Evolutionary conservation across 2,888 invertebrate species (phyloP).

Genomic region (Esperia sulphurella): DNA sequence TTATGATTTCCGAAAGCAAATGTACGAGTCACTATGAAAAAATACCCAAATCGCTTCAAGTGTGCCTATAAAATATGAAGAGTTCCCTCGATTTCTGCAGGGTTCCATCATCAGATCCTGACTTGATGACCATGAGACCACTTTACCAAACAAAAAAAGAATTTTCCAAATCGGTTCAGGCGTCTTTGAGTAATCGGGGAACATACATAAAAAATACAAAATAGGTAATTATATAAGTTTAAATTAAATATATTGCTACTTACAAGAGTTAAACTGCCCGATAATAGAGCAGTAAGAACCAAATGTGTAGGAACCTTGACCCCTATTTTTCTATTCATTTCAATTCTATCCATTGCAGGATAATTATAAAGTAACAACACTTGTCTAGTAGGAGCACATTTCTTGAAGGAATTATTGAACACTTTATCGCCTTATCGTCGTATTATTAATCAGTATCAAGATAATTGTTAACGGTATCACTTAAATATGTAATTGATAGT

Average conservation of each 20-base stretch:
- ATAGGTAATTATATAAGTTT: background rate
- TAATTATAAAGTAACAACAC: conserved; percentile 19
- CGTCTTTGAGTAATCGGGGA: too few species aligned
- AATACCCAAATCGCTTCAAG: too few species aligned
- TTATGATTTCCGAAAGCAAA: too few species aligned
- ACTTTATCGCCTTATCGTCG: conserved; percentile 25
- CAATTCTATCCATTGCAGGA: background rate
- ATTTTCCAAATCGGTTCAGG: too few species aligned
- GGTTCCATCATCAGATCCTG: too few species aligned
- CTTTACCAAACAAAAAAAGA: too few species aligned
- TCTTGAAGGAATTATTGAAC: conserved; percentile 41
- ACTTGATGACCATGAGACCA: too few species aligned
- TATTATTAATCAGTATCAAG: conserved; percentile 48
- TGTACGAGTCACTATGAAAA: too few species aligned
- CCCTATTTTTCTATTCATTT: conserved; percentile 23
- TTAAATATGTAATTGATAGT: background rate
- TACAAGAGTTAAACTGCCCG: conserved; percentile 46
- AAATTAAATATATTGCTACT: too few species aligned
- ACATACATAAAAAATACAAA: too few species aligned
- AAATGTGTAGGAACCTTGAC: conserved; percentile 26
- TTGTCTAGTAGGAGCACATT: conserved; percentile 30
- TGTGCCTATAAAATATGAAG: too few species aligned
- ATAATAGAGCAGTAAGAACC: conserved; percentile 32
- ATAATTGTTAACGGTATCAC: conserved; percentile 64
- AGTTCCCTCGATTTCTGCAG: too few species aligned